Conservation (phyloP, 1,140 invertebrate genomes). For the Drosophila punjabiensis region DNA sequence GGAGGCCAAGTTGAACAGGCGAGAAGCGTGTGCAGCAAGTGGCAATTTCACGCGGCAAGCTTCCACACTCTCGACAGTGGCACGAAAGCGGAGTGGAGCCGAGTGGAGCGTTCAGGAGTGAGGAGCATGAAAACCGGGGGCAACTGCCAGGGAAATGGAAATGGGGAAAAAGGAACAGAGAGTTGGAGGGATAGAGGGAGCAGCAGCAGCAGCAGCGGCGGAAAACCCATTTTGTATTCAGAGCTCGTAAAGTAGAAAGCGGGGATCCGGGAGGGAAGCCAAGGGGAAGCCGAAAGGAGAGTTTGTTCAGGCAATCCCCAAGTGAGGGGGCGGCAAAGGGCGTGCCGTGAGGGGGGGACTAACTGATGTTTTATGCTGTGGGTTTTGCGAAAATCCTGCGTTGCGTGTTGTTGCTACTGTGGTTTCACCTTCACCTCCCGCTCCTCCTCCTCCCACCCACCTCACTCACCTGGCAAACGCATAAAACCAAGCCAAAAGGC, state of each 20-base stretch:
- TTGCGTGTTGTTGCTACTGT: slow-evolving; percentile 66
- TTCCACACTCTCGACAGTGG: slow-evolving; percentile 18
- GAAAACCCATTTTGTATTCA: slow-evolving; percentile 82
- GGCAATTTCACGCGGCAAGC: slow-evolving; percentile 79
- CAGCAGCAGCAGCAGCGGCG: slow-evolving; percentile 11
- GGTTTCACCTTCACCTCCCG: slow-evolving; percentile 12
- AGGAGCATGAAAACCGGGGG: not conserved
- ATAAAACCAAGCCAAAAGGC: slow-evolving; percentile 65
- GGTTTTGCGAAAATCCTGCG: slow-evolving; percentile 79
- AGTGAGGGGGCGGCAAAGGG: slow-evolving; percentile 15
- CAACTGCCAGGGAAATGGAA: slow-evolving; percentile 4
- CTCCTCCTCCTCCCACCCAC: not conserved
- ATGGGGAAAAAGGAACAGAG: not conserved
- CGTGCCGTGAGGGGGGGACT: not conserved
- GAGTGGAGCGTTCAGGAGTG: not conserved
- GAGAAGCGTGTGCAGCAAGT: slow-evolving; percentile 78
- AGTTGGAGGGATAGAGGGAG: not conserved
- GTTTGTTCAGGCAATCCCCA: slow-evolving; percentile 53
- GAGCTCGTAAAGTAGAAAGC: slow-evolving; percentile 77
- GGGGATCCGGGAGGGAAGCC: slow-evolving; percentile 11
- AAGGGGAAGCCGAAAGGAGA: not conserved
- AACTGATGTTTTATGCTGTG: slow-evolving; percentile 79
- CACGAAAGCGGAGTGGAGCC: slow-evolving; percentile 3
- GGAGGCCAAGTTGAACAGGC: slow-evolving; percentile 83
- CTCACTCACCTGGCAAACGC: slow-evolving; percentile 60